Conservation (phyloP, 2,113 vertebrate genomes). For the Anolis sagrei region DNA sequence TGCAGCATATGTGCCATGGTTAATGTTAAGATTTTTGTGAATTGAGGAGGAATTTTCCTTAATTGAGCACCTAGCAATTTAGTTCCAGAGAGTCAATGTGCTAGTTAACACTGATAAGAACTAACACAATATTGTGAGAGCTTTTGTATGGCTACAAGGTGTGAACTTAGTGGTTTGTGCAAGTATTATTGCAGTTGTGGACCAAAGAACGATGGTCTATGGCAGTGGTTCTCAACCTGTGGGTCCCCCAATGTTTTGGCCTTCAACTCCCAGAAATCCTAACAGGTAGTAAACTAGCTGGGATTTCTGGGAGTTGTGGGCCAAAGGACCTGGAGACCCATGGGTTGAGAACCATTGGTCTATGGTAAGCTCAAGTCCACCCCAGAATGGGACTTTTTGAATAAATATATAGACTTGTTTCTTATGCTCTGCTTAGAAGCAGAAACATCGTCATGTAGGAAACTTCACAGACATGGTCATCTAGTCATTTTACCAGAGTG, state of each 20-base stretch:
- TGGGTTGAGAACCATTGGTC: too few relatives aligned
- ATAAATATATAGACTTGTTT: background rate
- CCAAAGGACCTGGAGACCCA: conserved; percentile 66
- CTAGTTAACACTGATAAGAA: conserved; percentile 54
- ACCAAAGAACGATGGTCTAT: conserved; percentile 65
- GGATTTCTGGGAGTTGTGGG: too few relatives aligned
- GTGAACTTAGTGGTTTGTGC: background rate
- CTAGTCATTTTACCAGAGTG: conserved; percentile 9
- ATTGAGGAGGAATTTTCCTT: conserved; percentile 22
- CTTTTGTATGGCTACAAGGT: conserved; percentile 29
- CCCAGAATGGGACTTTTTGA: background rate
- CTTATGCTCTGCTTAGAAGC: conserved; percentile 17
- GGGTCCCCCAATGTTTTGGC: too few relatives aligned
- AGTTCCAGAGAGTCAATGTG: conserved; percentile 44
- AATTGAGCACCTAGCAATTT: conserved; percentile 48
- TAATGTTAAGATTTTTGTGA: background rate
- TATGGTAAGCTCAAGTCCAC: conserved; percentile 44
- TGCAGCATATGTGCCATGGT: background rate
- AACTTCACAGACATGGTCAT: conserved; percentile 22
- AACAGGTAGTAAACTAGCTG: too few relatives aligned
- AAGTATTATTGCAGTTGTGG: conserved; percentile 49
- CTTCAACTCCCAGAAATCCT: too few relatives aligned
- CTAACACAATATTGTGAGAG: conserved; percentile 35
- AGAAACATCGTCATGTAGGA: conserved; percentile 21
- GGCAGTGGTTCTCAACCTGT: too few relatives aligned